Base-by-base conservation (phyloP, 2,113 vertebrate genomes). In the Macroglossus sobrinus region DNA sequence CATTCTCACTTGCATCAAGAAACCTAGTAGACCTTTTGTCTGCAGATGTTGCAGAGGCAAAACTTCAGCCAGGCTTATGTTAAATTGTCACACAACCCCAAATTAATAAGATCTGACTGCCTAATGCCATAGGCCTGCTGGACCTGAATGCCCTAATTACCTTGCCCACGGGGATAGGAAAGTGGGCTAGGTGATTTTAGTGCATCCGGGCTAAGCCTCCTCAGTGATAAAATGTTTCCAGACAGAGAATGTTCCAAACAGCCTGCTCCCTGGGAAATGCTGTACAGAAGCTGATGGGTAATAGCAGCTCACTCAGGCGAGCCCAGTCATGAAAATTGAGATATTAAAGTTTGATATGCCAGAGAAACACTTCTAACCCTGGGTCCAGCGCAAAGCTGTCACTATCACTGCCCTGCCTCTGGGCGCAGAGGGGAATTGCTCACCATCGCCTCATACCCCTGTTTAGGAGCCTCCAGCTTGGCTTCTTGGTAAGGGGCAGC, bases 71-170 rank as follows among this genome's bases (percentile, higher is more conserved):
- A 68, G 71, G 53, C 50, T 92, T 76, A 22, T 88, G 72, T 78
- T 95, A 80, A 88, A 87, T 81, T 91, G 76, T 94, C 88, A 84
- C 45, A 50, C 80, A 95, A 68, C 30, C 33, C 55, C 59, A 84
- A 89, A 76, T 93, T 97, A 95, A 84, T 80, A 80, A 96, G 74
- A 97, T 55, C 57, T 84, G 92, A 87, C 91, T 84, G 66, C 96
- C 16, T 55, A 19, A n/a, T 0, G 1, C 63, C 11, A 0, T 2
- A 43, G 0, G 4, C 33, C 0, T 0, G 45, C 88, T 75, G 40
- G 72, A 82, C 74, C 64, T 15, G 79, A 90, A 50, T 72, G 90
- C 69, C 79, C 28, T 97, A 96, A 91, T 84, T 89, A 84, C 78
- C 59, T 79, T 94, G 79, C 86, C 82, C 72, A 2, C 18, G 16